Conservation (phyloP, 1,140 invertebrate species). For the Pristionchus pacificus region DNA sequence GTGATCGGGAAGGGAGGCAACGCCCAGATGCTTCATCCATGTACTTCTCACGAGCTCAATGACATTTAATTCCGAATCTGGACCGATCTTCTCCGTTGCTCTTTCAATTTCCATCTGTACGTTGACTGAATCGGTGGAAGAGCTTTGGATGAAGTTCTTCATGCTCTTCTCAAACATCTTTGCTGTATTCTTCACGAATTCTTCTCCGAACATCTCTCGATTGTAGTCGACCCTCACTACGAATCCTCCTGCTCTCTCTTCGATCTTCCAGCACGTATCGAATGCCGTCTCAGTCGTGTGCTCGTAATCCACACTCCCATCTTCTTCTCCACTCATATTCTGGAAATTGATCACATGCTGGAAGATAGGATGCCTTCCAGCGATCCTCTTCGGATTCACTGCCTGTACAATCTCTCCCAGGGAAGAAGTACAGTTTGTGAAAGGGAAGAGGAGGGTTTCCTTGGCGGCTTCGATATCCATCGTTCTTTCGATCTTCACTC, state of each 20-base stretch:
- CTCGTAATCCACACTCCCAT: too few species aligned
- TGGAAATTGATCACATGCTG: conserved; percentile 15
- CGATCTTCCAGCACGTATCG: conserved; percentile 8
- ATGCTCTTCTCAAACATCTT: not conserved
- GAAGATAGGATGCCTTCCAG: conserved; percentile 1
- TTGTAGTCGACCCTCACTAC: conserved; percentile 17
- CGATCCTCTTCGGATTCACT: conserved; percentile 8
- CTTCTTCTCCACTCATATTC: too few species aligned
- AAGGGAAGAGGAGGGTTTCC: too few species aligned
- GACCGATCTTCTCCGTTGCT: not conserved
- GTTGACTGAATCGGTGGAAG: too few species aligned
- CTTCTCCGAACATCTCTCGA: conserved; percentile 4
- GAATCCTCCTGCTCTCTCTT: too few species aligned
- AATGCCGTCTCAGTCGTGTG: conserved; percentile 1
- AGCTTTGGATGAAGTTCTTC: too few species aligned
- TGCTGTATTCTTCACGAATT: not conserved
- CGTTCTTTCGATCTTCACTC: not conserved
- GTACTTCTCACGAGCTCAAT: not conserved
- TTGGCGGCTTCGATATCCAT: not conserved
- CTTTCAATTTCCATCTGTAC: too few species aligned
- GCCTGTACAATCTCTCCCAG: conserved; percentile 7
- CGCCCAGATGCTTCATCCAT: not conserved
- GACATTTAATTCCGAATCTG: not conserved
- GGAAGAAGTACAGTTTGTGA: too few species aligned
- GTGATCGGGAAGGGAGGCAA: not conserved